Conservation (phyloP, 2,888 invertebrate genomes). For the Polyommatus icarus region DNA sequence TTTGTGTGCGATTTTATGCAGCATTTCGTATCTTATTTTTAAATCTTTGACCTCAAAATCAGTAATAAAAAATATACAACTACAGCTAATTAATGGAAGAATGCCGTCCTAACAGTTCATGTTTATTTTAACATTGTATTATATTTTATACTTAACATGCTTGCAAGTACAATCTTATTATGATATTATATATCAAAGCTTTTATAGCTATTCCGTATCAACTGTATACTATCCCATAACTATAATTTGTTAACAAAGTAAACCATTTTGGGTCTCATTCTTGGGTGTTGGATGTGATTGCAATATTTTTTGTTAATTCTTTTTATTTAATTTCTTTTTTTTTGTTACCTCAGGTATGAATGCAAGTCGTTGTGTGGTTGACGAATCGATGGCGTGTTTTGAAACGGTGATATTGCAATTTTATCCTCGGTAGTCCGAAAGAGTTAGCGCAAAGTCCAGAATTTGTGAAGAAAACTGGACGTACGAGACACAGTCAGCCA, state of each 20-base stretch:
- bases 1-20: no score
- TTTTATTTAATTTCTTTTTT: constrained; percentile 49
- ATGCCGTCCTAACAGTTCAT: constrained; percentile 5
- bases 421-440: constrained; percentile 45
- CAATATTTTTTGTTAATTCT: constrained; percentile 45
- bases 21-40: no score
- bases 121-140: constrained; percentile 12
- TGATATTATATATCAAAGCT: neutral
- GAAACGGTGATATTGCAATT: constrained; percentile 64
- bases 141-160: neutral
- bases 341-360: constrained; percentile 70
- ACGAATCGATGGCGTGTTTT: constrained; percentile 52
- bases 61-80: neutral
- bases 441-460: neutral
- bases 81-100: neutral
- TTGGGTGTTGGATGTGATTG: constrained; percentile 40
- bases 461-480: neutral
- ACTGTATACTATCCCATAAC: constrained; percentile 3
- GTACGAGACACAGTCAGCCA: neutral
- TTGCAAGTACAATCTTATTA: constrained; percentile 8
- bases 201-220: neutral
- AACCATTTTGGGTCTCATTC: neutral
- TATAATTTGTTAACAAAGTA: constrained; percentile 13
- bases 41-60: neutral
- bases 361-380: constrained; percentile 77